Base-by-base conservation (phyloP, 2,113 vertebrate genomes). In the Nothoprocta pentlandii region DNA sequence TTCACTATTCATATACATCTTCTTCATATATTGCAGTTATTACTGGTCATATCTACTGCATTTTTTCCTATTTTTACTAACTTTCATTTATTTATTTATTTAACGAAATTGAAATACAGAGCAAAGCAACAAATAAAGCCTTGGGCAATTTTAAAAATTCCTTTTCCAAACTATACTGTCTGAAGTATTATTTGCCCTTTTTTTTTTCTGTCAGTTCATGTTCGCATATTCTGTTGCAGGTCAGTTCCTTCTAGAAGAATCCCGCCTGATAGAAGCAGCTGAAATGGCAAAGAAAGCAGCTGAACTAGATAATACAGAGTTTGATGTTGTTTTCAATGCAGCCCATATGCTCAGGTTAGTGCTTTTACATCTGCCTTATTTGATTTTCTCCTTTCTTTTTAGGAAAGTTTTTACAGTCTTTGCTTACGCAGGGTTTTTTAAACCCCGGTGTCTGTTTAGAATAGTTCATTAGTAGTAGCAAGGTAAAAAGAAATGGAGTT, bases 241-340 rank as follows among this genome's bases (percentile, higher is more conserved):
- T 97, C 99, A 99, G 93, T 99, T 99, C 98, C 98, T 99, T 92
- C 97, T 99, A 83, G 99, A 99, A 97, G 99, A 99, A 92, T 98
- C 98, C 2, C 99, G 99, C 56, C 97, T 99, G 80, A 93, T 98
- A 90, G 99, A 99, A 98, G 99, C 99, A 32, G 99, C 99, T 9
- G 99, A 99, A 97, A 99, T 99, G 99, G 99, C 99, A n/a, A 98
- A 99, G 97, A 99, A 98, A 92, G 99, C 99, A 3, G 99, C 99
- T 15, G 98, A 98, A 70, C 97, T 99, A 15, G 99, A 99, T 97
- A 98, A 98, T 71, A 97, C 88, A 0, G 99, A 99, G 95, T 99
- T 99, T 93, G 99, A 99, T 89, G 99, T 99, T 94, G 99, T 99
- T 93, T 99, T 99, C 98, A 99, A 99, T 64, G 99, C 99, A 62